Evolutionary conservation across 2,797 vertebrate species (phyloP), one percentile per base, ranked within the genome.

Genomic region (Glyptemys insculpta): DNA sequence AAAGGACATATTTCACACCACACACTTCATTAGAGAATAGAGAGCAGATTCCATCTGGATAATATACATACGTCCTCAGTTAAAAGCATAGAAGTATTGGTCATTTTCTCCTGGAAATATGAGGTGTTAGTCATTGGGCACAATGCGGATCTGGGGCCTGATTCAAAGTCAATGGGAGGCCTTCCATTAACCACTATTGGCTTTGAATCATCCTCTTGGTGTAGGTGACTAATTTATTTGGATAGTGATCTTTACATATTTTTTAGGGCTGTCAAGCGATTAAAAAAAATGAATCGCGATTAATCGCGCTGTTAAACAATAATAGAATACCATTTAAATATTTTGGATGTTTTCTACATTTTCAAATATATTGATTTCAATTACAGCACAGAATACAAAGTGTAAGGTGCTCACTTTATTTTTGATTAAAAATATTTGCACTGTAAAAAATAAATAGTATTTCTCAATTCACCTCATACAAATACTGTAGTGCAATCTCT

Each of bases 1-100:
- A 93, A 96, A 95, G 53, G 0, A 27, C 79, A 95, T 95, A 88
- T 89, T 88, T 94, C 86, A 92, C 94, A 90, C 86, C 84, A 95
- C 92, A 91, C 92, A 85, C 72, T 90, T 79, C 27, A 68, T 1
- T 92, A 49, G 49, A 93, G 87, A 31, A 49, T 4, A 47, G 25
- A 76, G 37, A 90, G 68, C 2, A 19, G 92, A 88, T 94, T 94
- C 91, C 37, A 90, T 95, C 31, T 57, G 49, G 5, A 19, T 27
- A 53, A 37, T 90, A 65, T 82, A 93, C 93, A 29, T 47, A 81
- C 49, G 4, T 49, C 41, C 12, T 49, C 44, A 27, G 41, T 76
- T 78, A 49, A 88, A 59, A 94, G 86, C 49, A 12, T 76, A 88
- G 68, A 81, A 90, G 88, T 86, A 81, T 83, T 72, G 86, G 80